Base-by-base conservation (phyloP, 2,797 vertebrate species). In the Manis crassicaudata region DNA sequence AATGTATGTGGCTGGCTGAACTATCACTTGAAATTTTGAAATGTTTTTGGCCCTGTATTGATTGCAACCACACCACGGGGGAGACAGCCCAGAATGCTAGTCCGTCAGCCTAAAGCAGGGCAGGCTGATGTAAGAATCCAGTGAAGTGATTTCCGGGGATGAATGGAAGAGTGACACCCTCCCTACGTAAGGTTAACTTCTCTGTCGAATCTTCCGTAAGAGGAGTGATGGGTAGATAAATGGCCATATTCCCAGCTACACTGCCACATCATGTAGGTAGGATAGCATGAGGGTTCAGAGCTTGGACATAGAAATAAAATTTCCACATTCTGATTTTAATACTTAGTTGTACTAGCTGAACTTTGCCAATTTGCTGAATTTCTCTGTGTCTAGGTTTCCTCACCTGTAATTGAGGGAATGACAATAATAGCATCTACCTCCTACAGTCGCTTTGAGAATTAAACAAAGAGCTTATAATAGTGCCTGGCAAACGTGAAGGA, bases 261-360 rank as follows among this genome's bases (percentile, higher is more conserved):
- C 6, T 0, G 17, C 1, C 1, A 0, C 6, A 0, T 14, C 25
- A 16, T 10, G 11, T 7, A 0, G 5, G 18, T n/a, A 2, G 20
- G 6, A 6, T 0, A 0, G 0, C 18, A 1, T 9, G 6, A 25
- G 13, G n/a, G 3, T 37, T 35, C 56, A 29, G 21, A 17, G 13
- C 6, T 18, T 4, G 8, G 35, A 3, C 80, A 27, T 35, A 13
- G 73, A 58, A 32, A 54, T 17, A 8, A 46, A 56, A 40, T 73
- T 9, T 7, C 20, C 72, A 6, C 7, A 40, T 25, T 11, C 27
- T 10, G 58, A 13, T 37, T 20, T 43, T 56, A 21, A 43, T 11
- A 14, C 12, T 7, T 29, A 0, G 0, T 6, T 27, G 16, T 37
- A 8, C 23, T 25, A 5, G 5, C 8, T 23, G 35, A 23, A 17